Evolutionary conservation across 2,888 invertebrate species (phyloP), one percentile per base, ranked within the genome.

Genomic region (Dioctria rufipes): DNA sequence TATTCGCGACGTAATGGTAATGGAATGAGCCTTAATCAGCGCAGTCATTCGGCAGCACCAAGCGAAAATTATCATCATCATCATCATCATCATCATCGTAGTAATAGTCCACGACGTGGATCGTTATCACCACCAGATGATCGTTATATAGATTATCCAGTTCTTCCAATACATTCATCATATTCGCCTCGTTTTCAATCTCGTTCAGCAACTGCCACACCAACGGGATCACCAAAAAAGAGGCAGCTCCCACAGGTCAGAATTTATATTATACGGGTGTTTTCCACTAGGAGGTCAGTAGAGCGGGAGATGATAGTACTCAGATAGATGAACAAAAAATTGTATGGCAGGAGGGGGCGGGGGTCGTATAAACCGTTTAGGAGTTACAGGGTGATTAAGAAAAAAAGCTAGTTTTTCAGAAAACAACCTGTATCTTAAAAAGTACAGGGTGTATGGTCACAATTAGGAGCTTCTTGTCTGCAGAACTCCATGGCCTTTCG

Each of bases 171-270:
- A 83, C 87, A 88, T 85, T 85, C 87, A 65, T 85, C 86, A 82
- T 88, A 88, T 80, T 86, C 86, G 85, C 91, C 93, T 83, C 91
- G 95, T 84, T 95, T 95, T 88, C 94, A 94, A 88, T 95, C 95
- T 81, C 93, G 95, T 71, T 96, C 96, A 80, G 96, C 96, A 83
- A 97, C 96, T 81, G 96, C 95, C 85, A 97, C 97, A 79, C 98
- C 98, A 78, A 96, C 96, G 81, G 96, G 97, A 83, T 97, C 97
- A 84, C 97, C 98, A 78, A 98, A 98, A 91, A 98, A 98, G 91
- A 92, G 98, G 84, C 98, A 98, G 90, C 92, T 98, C 87, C 98
- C 98, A 84, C 96, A 97, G 90, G 97, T 98, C 88, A 96, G 25
- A 25, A 25, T 25, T 25, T 25, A 25, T 25, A 25, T 25, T 1